Percentiles rank a stretch among this genome's conserved stretches.
These are phyloP conservation scores for Brachyistius frenatus DNA, from an alignment of 2,113 vertebrate species.

Conservation along the genomic window DNA sequence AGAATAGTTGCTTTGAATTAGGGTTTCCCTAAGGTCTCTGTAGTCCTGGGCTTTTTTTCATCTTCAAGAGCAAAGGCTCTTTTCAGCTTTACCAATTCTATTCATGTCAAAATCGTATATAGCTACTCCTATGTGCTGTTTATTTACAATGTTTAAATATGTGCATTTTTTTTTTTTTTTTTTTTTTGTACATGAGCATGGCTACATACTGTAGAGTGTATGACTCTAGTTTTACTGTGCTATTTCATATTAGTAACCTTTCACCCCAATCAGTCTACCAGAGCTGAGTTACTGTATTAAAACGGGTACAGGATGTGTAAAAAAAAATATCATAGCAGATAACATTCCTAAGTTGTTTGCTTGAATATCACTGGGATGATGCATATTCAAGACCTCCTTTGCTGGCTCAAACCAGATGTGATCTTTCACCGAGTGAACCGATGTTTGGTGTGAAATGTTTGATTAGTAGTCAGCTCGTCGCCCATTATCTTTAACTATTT, in stretches of 20 bases:
- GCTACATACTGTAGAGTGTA: too few species aligned
- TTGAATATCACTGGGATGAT: neutral
- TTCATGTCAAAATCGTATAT: too few species aligned
- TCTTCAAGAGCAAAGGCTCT: neutral
- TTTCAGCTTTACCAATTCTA: neutral
- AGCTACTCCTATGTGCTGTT: too few species aligned
- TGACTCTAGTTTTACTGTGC: neutral
- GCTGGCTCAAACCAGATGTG: neutral
- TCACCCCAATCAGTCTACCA: neutral
- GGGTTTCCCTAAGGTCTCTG: neutral
- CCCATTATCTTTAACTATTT: constrained; percentile 14
- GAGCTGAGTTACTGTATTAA: constrained; percentile 29
- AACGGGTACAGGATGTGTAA: constrained; percentile 21
- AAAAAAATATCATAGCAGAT: constrained; percentile 34
- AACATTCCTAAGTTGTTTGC: constrained; percentile 14
- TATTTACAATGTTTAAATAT: too few species aligned
- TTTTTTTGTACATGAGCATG: too few species aligned
- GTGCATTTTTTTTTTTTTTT: too few species aligned
- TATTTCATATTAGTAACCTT: neutral
- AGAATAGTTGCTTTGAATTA: neutral
- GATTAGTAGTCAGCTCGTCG: neutral
- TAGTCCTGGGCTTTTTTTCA: constrained; percentile 5
- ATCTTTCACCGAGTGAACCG: constrained; percentile 20
- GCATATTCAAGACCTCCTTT: neutral
- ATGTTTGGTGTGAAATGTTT: constrained; percentile 26